Conservation (phyloP, 2,888 invertebrate species). For the Sicus ferrugineus region DNA sequence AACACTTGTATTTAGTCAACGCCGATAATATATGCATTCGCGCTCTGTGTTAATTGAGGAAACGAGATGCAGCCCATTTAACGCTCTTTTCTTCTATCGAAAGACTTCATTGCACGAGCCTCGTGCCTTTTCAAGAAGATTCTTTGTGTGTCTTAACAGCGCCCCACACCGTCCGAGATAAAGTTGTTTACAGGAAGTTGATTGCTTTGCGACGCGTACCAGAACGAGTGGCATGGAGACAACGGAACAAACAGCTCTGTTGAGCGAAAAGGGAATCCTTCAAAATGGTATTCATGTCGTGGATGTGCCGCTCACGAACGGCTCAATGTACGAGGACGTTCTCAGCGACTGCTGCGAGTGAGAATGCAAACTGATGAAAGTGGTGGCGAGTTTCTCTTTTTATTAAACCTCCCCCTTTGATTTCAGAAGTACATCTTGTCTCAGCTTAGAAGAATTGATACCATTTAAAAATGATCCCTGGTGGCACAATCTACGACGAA, state of each 20-base stretch:
- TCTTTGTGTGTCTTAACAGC: neutral
- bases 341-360: conserved; percentile 46
- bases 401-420: conserved; percentile 12
- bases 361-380: neutral
- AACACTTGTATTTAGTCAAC: too few relatives aligned
- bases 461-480: conserved; percentile 64
- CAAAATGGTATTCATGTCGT: conserved; percentile 48
- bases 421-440: conserved; percentile 51
- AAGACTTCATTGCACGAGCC: neutral
- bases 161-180: conserved; percentile 47
- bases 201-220: conserved; percentile 8
- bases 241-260: conserved; percentile 51
- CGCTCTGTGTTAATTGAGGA: conserved; percentile 5
- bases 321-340: conserved; percentile 51
- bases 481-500: conserved; percentile 66
- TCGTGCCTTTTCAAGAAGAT: neutral
- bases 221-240: conserved; percentile 48
- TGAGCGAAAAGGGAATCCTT: conserved; percentile 40
- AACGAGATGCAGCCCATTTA: conserved; percentile 9
- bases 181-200: conserved; percentile 56
- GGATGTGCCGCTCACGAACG: conserved; percentile 49
- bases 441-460: conserved; percentile 67
- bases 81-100: neutral
- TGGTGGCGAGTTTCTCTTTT: conserved; percentile 38
- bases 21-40: neutral